These are phyloP conservation scores for Pristionchus pacificus DNA, from an alignment of 1,140 invertebrate species.

Conservation along the genomic window DNA sequence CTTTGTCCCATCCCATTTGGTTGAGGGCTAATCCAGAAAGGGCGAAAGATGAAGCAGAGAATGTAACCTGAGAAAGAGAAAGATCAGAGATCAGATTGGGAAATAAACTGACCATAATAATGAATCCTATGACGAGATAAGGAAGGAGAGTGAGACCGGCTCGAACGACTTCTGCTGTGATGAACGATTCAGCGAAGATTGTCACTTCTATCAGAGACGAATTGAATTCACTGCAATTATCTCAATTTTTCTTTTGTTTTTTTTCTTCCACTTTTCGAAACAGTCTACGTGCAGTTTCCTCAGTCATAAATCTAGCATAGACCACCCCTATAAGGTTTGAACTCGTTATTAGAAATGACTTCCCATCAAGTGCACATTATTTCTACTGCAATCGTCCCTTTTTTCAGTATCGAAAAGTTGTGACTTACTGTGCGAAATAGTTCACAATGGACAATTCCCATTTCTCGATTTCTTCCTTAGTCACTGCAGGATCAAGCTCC, in stretches of 20 bases:
- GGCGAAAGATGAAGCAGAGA: constrained; percentile 50
- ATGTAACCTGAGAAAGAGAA: constrained; percentile 13
- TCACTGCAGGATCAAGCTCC: constrained; percentile 33
- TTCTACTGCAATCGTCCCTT: neutral
- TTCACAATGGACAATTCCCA: constrained; percentile 45
- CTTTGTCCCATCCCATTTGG: constrained; percentile 32
- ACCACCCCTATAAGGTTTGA: no score
- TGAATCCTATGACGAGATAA: constrained; percentile 53
- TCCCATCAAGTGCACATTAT: no score
- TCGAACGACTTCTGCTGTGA: constrained; percentile 52
- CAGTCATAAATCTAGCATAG: neutral
- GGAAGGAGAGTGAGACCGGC: constrained; percentile 52
- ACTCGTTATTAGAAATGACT: no score
- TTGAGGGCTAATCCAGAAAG: constrained; percentile 36
- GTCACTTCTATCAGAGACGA: constrained; percentile 50
- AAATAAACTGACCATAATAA: constrained; percentile 42
- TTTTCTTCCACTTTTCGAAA: constrained; percentile 20
- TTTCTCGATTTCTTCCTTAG: constrained; percentile 32
- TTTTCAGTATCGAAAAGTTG: neutral
- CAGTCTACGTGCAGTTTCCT: neutral
- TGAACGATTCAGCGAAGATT: constrained; percentile 47
- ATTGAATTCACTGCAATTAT: constrained; percentile 50
- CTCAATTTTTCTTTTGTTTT: neutral
- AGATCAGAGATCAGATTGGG: neutral
- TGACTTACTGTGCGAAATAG: constrained; percentile 43